Evolutionary conservation across 2,797 vertebrate genomes (phyloP), one percentile per base, ranked within the genome.

Genomic region (Florisuga fusca): DNA sequence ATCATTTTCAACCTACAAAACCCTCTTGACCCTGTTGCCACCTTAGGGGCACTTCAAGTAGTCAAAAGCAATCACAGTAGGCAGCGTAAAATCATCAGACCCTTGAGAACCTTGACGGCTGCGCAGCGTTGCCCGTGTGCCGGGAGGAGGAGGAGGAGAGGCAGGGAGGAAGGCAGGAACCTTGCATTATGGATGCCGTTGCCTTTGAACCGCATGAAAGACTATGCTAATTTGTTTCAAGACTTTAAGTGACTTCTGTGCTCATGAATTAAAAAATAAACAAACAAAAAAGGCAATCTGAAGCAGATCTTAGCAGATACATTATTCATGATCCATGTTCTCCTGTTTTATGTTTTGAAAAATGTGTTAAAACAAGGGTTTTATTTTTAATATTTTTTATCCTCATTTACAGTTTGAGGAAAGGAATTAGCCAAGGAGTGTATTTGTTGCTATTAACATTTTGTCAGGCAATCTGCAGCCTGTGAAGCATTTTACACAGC

Each of bases 61-160:
- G 82, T 98, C 98, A 98, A 97, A 98, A 98, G 98, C 98, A 98
- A 98, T 98, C 98, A 98, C 96, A 97, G 97, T 94, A 98, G 97
- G 97, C 95, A 89, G 97, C 98, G 97, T 98, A 98, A 98, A 98
- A 97, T 97, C 97, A 97, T 97, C 98, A 98, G 95, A 84, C 82
- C 92, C 96, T 95, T 96, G 95, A 98, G 95, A 84, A 81, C 92
- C 96, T 95, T 96, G 95, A 97, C 98, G 97, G 95, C 98, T 90
- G 96, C 77, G 59, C 95, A 97, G 98, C 96, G 96, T 82, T 96
- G 29, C 91, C 89, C 38, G 38, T 33, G 9, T 97, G 95, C 95
- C 71, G 41, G 95, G 94, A 98, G 95, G 97, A 97, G 96, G 97
- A 97, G 96, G 61, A 41, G 38, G 15, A 93, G 93, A 93, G 78